These are phyloP conservation scores for Enteromius unitaeniatus DNA, from an alignment of 2,797 vertebrate species.

Conservation along the genomic window DNA sequence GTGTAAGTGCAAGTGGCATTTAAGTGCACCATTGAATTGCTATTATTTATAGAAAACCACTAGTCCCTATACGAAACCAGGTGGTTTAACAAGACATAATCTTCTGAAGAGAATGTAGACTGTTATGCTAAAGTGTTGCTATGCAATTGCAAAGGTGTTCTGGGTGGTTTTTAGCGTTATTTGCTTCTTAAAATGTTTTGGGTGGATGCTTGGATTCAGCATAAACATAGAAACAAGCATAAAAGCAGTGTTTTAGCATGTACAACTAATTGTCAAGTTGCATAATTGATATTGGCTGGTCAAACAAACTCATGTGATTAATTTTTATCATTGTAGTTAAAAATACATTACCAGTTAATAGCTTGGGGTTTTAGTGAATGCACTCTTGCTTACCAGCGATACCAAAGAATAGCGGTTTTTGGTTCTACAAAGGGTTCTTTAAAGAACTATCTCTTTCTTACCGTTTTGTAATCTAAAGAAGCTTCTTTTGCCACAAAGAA, in stretches of 20 bases:
- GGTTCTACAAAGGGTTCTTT: neutral
- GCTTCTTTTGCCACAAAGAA: neutral
- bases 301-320: neutral
- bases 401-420: neutral
- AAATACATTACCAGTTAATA: neutral
- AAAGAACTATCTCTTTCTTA: neutral
- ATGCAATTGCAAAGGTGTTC: neutral
- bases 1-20: constrained; percentile 20
- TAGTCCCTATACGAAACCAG: neutral
- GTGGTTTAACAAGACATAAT: neutral
- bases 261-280: neutral
- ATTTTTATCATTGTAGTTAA: neutral
- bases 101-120: neutral
- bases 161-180: neutral
- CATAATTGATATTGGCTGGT: neutral
- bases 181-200: neutral
- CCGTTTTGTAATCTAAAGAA: neutral
- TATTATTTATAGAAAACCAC: constrained; percentile 11
- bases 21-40: neutral
- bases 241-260: neutral
- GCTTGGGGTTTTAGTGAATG: neutral
- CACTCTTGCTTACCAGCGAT: neutral
- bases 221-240: neutral
- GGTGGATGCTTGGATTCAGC: neutral
- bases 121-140: neutral